Evolutionary conservation across 2,113 vertebrate genomes (phyloP), one percentile per base, ranked within the genome.

Genomic region (Oplegnathus fasciatus): DNA sequence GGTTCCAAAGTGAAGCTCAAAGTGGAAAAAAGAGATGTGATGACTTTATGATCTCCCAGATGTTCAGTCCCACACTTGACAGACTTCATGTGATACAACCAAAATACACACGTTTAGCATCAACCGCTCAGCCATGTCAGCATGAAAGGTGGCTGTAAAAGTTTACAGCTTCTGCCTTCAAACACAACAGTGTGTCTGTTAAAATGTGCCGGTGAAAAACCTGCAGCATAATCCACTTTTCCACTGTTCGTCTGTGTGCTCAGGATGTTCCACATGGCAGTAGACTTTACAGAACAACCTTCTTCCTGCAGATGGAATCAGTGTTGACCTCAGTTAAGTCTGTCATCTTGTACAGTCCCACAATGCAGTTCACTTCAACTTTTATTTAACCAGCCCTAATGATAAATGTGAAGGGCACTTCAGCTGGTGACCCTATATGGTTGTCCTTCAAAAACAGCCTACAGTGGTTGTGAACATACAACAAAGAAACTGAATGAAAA

Each of bases 1-100:
- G 34, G 4, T 17, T 40, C n/a, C 46, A 65, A 20, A 26, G 6
- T 52, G 66, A n/a, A 44, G 22, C 66, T 65, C 32, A 5, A 8
- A 61, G 64, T 66, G 30, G 18, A 57, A 72, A 40, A 37, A 62
- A 48, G 20, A 34, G 18, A 64, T 24, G 5, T 37, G 74, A 77
- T 50, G 30, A 37, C 2, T 65, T 65, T 65, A 78, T 60, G 76
- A 44, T 48, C 54, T 32, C 28, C 76, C 67, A 80, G 55, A 70
- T 70, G 61, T 55, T 66, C 30, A 28, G 30, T 1, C 42, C 4
- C 22, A 17, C 20, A 46, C 6, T 10, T 14, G 15, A 60, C n/a
- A 28, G 52, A 57, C 42, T 44, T 73, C 28, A 30, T 0, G 37
- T 37, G 14, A 32, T 52, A 44, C 46, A 32, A 14, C 22, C 24